Evolutionary conservation across 2,113 vertebrate genomes (phyloP), one percentile per base, ranked within the genome.

Genomic region (Callipepla squamata): DNA sequence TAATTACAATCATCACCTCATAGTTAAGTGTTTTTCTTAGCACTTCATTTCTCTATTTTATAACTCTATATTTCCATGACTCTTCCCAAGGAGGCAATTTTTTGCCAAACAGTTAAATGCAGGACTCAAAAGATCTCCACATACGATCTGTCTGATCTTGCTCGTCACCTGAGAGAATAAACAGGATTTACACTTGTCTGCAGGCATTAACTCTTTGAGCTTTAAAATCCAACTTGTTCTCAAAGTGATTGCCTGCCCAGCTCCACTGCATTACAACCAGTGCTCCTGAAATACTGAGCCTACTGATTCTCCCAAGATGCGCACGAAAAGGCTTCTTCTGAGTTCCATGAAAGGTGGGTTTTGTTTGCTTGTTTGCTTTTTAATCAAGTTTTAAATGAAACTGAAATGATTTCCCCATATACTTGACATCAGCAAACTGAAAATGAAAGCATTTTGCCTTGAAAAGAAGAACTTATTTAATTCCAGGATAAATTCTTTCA

Each of bases 121-220:
- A 82, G 55, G 66, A 85, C 58, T 90, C 14, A 2, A 22, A 86
- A 80, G 92, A 65, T 78, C 57, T 84, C 80, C 90, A 19, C 59
- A 32, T 90, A 61, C 70, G 89, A 92, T 80, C 89, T 92, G 57
- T 16, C 73, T 95, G 85, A 95, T 88, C 92, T 93, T 66, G 62
- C 78, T 88, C 38, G 2, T 92, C 94, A 95, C 93, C 92, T 89
- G 94, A 93, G 91, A 93, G 87, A 75, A 95, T 92, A 80, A 91
- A 85, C 53, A 87, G 84, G 91, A 89, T 94, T 95, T 96, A 67
- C 77, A 48, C 47, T 36, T 79, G 72, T 83, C 90, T 78, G 73
- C 20, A 40, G 69, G 76, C 92, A 96, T 91, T 94, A 92, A 95
- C 90, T 95, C 51, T 7, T 50, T 28, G 87, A 94, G 90, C 92